Conservation (phyloP, 2,113 vertebrate genomes). For the Zeus faber region DNA sequence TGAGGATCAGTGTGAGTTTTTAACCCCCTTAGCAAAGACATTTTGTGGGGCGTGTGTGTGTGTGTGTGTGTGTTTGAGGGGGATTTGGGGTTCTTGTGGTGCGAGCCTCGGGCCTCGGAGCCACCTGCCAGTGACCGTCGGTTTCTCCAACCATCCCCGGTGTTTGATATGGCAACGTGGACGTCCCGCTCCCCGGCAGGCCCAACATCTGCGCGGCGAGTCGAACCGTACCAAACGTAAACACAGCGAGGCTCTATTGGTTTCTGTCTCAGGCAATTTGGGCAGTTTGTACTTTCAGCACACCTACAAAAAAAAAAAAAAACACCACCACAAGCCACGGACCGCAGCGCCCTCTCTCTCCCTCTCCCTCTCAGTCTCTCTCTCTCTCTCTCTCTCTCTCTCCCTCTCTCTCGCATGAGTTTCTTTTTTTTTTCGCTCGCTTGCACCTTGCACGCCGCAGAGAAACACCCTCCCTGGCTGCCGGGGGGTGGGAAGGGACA, state of each 20-base stretch:
- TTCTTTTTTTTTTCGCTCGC: conserved; percentile 58
- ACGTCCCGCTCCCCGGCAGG: conserved; percentile 21
- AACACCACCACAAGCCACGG: conserved; percentile 47
- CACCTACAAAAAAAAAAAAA: conserved; percentile 61
- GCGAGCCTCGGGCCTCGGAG: too few relatives aligned
- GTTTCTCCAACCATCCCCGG: too few relatives aligned
- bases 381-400: conserved; percentile 35
- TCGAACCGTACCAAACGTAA: conserved; percentile 34
- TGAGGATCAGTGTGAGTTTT: too few relatives aligned
- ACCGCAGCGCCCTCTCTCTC: conserved; percentile 50
- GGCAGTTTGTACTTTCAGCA: conserved; percentile 51
- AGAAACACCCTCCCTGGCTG: conserved; percentile 58
- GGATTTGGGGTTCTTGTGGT: too few relatives aligned
- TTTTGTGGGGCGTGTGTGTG: too few relatives aligned
- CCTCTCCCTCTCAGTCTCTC: neutral
- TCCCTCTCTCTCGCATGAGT: conserved; percentile 51
- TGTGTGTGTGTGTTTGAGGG: too few relatives aligned
- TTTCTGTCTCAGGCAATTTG: conserved; percentile 35
- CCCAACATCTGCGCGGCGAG: conserved; percentile 41
- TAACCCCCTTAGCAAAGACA: too few relatives aligned
- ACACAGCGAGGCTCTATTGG: conserved; percentile 37
- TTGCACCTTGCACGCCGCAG: conserved; percentile 68
- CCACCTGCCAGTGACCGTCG: too few relatives aligned
- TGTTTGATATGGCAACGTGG: too few relatives aligned
- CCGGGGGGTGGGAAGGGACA: conserved; percentile 64